A percentile compares a stretch with the other conserved stretches of the same genome.
Evolutionary conservation across 2,797 vertebrate species (phyloP).

Genomic region (Mus spretus): DNA sequence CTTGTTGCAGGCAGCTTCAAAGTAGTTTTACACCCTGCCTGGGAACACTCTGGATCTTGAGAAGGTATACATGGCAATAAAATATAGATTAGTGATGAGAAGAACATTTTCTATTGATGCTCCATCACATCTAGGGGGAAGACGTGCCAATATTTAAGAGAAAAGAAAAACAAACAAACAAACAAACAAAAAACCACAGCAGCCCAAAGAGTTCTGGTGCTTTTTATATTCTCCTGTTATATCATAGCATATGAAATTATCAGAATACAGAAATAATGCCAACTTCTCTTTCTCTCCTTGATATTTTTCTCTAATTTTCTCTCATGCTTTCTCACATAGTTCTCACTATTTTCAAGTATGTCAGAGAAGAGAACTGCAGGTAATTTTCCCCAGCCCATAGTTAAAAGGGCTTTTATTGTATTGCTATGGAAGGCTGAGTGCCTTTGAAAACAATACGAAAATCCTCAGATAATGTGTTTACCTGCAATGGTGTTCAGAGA

Average conservation of each 20-base stretch:
- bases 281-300: background rate
- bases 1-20: background rate
- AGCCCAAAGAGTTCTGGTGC: background rate
- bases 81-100: constrained; percentile 21
- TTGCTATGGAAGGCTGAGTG: background rate
- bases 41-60: constrained; percentile 10
- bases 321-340: background rate
- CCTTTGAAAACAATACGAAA: background rate
- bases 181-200: background rate
- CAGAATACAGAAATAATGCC: background rate
- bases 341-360: background rate
- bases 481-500: background rate
- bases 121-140: background rate
- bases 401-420: background rate
- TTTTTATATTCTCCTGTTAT: background rate
- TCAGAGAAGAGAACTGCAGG: background rate
- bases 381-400: background rate
- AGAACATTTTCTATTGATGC: background rate
- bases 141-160: background rate
- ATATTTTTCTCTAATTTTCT: background rate
- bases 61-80: background rate
- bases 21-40: background rate
- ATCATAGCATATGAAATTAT: background rate
- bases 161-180: background rate
- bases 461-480: background rate